Evolutionary conservation across 2,113 vertebrate species (phyloP).

Genomic region (Neolamprologus toae): DNA sequence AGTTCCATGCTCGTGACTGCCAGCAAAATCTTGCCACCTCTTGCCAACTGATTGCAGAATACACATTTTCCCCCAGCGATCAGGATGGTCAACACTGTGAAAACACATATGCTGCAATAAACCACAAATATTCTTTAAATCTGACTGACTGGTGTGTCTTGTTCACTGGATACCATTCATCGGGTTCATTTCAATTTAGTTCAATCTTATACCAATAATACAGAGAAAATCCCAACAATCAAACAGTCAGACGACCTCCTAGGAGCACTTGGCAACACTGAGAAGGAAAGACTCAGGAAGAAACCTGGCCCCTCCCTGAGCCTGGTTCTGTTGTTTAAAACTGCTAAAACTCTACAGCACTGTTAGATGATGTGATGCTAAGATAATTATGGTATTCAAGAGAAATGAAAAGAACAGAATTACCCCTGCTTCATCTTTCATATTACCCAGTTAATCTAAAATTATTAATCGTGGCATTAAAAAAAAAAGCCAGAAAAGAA

Average conservation of each 20-base stretch:
- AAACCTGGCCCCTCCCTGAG: not conserved
- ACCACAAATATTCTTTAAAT: not conserved
- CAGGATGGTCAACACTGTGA: not conserved
- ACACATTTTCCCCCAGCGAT: accelerated
- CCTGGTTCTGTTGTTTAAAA: not conserved
- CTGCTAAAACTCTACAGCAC: not conserved
- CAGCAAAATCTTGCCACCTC: no score
- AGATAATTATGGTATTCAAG: not conserved
- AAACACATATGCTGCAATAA: not conserved
- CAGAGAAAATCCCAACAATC: not conserved
- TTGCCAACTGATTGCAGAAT: accelerated
- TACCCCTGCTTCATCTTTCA: not conserved
- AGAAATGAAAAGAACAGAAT: not conserved
- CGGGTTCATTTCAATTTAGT: accelerated
- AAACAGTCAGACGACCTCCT: not conserved
- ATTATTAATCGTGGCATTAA: not conserved
- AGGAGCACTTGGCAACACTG: not conserved
- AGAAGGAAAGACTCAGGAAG: not conserved
- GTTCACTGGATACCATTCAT: not conserved
- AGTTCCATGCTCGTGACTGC: not conserved
- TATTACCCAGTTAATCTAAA: accelerated
- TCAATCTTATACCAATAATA: not conserved
- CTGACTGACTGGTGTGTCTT: not conserved
- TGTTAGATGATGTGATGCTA: not conserved
- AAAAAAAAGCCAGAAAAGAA: not conserved